Conservation (phyloP, 2,888 invertebrate species). For the Cheilosia soror region DNA sequence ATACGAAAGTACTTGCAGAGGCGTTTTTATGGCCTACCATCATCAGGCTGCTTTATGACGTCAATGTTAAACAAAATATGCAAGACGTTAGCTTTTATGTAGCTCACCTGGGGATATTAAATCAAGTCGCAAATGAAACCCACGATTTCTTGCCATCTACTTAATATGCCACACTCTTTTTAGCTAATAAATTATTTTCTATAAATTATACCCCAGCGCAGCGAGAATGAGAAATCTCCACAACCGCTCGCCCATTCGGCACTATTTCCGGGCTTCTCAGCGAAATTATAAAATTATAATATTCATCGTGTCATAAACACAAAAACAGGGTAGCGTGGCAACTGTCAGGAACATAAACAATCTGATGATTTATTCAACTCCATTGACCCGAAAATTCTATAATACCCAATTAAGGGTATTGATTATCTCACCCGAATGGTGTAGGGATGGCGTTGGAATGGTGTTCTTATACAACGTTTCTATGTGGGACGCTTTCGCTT, state of each 20-base stretch:
- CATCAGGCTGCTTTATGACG: not conserved
- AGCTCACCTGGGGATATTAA: too few species aligned
- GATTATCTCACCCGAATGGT: conserved; percentile 40
- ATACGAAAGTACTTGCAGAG: not conserved
- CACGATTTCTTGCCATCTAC: too few species aligned
- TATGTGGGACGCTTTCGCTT: not conserved
- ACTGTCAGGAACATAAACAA: conserved; percentile 35
- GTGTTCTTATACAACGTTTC: not conserved
- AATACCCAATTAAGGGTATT: conserved; percentile 66
- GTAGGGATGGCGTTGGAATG: not conserved
- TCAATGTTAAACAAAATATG: too few species aligned
- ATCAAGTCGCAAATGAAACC: too few species aligned
- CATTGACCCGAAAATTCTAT: conserved; percentile 29
- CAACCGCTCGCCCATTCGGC: conserved; percentile 5
- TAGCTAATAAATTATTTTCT: not conserved
- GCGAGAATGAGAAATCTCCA: conserved; percentile 10
- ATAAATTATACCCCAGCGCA: conserved; percentile 29
- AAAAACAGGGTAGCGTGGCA: conserved; percentile 4
- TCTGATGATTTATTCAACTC: conserved; percentile 59
- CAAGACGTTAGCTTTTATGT: too few species aligned
- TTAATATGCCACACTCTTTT: too few species aligned
- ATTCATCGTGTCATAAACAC: conserved; percentile 14
- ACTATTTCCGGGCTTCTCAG: conserved; percentile 7
- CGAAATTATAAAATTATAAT: conserved; percentile 16
- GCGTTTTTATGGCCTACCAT: conserved; percentile 33